Evolutionary conservation across 2,888 invertebrate genomes (phyloP), one percentile per base, ranked within the genome.

Genomic region (Nomada lathburiana): DNA sequence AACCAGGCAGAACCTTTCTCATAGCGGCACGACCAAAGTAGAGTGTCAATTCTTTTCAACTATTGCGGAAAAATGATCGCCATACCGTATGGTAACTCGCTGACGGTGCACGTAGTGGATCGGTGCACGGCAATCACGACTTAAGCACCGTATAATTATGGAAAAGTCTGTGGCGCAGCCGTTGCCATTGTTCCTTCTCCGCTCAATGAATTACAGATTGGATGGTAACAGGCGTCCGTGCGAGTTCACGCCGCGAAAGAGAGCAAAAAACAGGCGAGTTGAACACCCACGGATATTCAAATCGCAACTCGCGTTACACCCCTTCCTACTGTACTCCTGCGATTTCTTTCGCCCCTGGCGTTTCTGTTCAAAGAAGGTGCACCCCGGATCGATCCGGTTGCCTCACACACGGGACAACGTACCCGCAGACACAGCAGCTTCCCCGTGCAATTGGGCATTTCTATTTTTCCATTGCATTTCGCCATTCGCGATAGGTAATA

Each of bases 231-330:
- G 73, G 36, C 69, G 57, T 76, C 57, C n/a, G 67, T 44, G 52
- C 44, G n/a, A 71, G 47, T 29, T 71, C 50, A n/a, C 59, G 44
- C 29, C 53, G 5, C 20, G 52, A 13, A 23, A 36, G 11, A n/a
- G 11, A 20, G 29, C 47, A 62, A 57, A 77, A 44, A 64, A 52
- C n/a, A 78, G 16, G 2, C 53, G 29, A 42, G 52, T 9, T n/a
- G 70, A 36, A 80, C 68, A 80, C 78, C 78, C 78, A 82, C 82
- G 69, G 44, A 68, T 82, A 82, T 82, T 82, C 60, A 76, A 82
- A 82, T 82, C 18, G 82, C 57, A 47, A 7, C 20, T 50, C 59
- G 65, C 50, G 67, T 70, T 50, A 63, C 26, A 59, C 68, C 76
- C 71, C 63, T 76, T 68, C 59, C 82, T 81, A 64, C 63, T 26